Base-by-base conservation (phyloP, 2,888 invertebrate genomes). In the Tinea semifulvella region DNA sequence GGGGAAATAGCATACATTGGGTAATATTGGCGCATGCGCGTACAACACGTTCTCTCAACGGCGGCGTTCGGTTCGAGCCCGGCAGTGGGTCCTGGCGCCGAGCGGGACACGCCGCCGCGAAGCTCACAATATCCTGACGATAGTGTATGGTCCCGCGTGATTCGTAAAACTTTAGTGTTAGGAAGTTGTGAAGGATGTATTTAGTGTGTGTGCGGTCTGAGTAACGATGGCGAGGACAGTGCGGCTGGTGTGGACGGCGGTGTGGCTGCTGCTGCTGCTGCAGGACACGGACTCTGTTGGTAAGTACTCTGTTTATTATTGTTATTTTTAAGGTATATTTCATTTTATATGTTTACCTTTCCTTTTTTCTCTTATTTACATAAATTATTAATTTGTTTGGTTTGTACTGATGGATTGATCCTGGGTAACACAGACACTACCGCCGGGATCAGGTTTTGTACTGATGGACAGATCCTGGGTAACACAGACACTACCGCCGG, bases 1-100 rank as follows among this genome's bases (percentile, higher is more conserved):
- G 18, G 10, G 36, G 36, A 36, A 36, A 36, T 36, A 17, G 36
- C 4, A 36, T 36, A 18, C 36, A 36, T 36, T 36, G 2, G 36
- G 36, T n/a, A 14, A 31, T 31, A 13, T 18, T 14, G 2, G 36
- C 36, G 36, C 36, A 2, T 36, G 36, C 36, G 36, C 36, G 17
- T 16, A 6, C 36, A 2, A 36, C 8, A 17, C 18, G 36, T 6
- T 8, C n/a, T n/a, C n/a, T n/a, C n/a, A n/a, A n/a, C n/a, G 17
- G 36, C 17, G 6, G 36, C 7, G 31, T n/a, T 7, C 11, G 14
- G 13, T 14, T 8, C 18, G 18, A 18, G 36, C 36, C 36, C 16
- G 16, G 17, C 17, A 16, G 36, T 36, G 17, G 16, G 11, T 27
- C 4, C 27, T 7, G 26, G 26, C 3, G 2, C 35, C 7, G 11